Percentiles rank a stretch among this genome's conserved stretches.
Evolutionary conservation across 2,113 vertebrate genomes (phyloP).

Genomic region (Pimephales promelas): DNA sequence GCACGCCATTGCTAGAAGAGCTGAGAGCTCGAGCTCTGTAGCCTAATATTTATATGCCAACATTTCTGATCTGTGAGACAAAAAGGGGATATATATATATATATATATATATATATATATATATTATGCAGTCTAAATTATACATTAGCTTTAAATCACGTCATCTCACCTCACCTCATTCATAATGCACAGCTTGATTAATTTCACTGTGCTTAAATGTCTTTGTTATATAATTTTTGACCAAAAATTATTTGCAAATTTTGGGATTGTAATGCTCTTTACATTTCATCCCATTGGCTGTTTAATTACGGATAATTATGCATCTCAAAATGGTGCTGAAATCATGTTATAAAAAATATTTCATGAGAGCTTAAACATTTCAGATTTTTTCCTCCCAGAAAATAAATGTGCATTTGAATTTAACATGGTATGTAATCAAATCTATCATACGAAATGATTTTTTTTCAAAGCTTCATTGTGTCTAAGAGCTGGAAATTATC

Average conservation of each 20-base stretch:
- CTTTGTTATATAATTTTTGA: too few species aligned
- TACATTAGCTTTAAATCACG: background rate
- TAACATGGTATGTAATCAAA: background rate
- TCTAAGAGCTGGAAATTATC: background rate
- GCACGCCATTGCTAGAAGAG: conserved; percentile 56
- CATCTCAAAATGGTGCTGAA: background rate
- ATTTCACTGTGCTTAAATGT: too few species aligned
- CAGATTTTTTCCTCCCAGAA: background rate
- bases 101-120: too few species aligned
- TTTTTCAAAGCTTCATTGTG: background rate
- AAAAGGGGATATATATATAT: background rate
- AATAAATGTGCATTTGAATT: background rate
- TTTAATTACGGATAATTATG: background rate
- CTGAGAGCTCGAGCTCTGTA: background rate
- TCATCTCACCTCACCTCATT: too few species aligned
- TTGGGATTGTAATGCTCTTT: background rate
- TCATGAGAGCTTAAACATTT: background rate
- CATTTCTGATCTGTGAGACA: background rate
- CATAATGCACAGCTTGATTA: background rate
- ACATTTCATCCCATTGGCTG: background rate
- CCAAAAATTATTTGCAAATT: too few species aligned
- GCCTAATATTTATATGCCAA: background rate
- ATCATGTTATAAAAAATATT: background rate
- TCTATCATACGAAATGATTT: too few species aligned
- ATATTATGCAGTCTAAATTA: background rate